Evolutionary conservation across 1,140 invertebrate genomes (phyloP), one percentile per base, ranked within the genome.

Genomic region (Aphelenchoides fujianensis): DNA sequence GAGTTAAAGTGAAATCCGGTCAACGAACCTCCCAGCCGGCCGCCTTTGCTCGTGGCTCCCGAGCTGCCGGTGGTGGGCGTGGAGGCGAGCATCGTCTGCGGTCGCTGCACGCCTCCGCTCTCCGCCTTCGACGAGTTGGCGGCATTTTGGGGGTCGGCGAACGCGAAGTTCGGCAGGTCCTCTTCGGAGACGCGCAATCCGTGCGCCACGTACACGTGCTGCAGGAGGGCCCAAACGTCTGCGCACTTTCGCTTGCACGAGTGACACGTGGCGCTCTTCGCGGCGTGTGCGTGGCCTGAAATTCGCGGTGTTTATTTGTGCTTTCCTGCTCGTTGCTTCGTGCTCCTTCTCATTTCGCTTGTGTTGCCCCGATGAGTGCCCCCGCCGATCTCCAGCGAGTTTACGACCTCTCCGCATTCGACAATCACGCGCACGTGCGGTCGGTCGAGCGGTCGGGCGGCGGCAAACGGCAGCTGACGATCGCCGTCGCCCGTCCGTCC

Each of bases 181-280:
- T 80, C 79, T 36, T 82, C 79, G 27, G 69, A 67, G 9, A 83
- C 69, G 52, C 81, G 59, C 9, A 83, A 71, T 2, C 81, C 82
- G 70, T 83, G 82, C 1, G 75, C 72, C 7, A 61, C 54, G 64
- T 75, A 80, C 34, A 82, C 77, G 67, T 83, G 82, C 34, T 83
- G 77, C n/a, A 83, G 61, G 16, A 83, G 70, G 1, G 68, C 70
- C 82, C 82, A 84, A 7, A 83, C 70, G 68, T 83, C 76, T 5
- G 69, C 30, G 53, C 76, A 84, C 62, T 73, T 69, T 35, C 74
- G 69, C 68, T 83, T 83, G 71, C 82, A 83, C 19, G 76, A 68
- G 53, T 80, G 75, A 66, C 82, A 83, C 12, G 82, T 83, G 12
- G 59, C 2, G 36, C 35, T 36, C 30, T 55, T 54, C 66, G 30